Conservation (phyloP, 1,140 invertebrate genomes). For the Drosophila santomea region DNA sequence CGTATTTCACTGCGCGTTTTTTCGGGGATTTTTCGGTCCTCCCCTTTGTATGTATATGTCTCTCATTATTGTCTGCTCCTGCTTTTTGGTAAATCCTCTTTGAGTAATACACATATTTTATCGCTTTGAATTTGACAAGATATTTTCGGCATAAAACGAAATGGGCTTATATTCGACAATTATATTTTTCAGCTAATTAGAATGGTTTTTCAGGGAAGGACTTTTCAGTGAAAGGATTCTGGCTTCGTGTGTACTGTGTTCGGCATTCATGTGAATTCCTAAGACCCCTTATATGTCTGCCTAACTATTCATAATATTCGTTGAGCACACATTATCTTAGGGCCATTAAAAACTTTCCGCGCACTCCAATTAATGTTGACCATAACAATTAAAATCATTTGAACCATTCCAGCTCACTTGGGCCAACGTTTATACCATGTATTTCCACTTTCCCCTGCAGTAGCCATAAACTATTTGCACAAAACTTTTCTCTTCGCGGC, state of each 20-base stretch:
- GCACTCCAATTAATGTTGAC: slow-evolving; percentile 64
- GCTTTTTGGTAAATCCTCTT: slow-evolving; percentile 23
- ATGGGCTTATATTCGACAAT: slow-evolving; percentile 64
- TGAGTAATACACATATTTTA: slow-evolving; percentile 29
- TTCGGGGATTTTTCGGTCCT: slow-evolving; percentile 15
- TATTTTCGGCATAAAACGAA: slow-evolving; percentile 68
- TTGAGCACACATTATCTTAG: slow-evolving; percentile 19
- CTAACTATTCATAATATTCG: slow-evolving; percentile 13
- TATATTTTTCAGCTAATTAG: slow-evolving; percentile 57
- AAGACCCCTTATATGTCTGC: background rate
- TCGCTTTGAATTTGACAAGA: slow-evolving; percentile 38
- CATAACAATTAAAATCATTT: slow-evolving; percentile 79
- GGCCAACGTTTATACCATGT: slow-evolving; percentile 1
- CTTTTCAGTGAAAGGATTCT: slow-evolving; percentile 8
- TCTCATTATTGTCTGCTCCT: slow-evolving; percentile 70
- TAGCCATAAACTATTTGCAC: slow-evolving; percentile 81
- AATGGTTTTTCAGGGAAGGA: slow-evolving; percentile 13
- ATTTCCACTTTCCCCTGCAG: slow-evolving; percentile 46
- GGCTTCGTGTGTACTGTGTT: background rate
- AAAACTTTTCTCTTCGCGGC: slow-evolving; percentile 68
- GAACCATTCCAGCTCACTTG: slow-evolving; percentile 48
- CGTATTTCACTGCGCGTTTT: slow-evolving; percentile 68
- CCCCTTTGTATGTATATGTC: slow-evolving; percentile 31
- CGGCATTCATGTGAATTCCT: slow-evolving; percentile 5
- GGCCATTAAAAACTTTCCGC: slow-evolving; percentile 30